Percentiles rank a stretch among this genome's conserved stretches.
phyloP scores from a whole-genome alignment of 2,888 invertebrate genomes.

The Coremacera marginata region DNA sequence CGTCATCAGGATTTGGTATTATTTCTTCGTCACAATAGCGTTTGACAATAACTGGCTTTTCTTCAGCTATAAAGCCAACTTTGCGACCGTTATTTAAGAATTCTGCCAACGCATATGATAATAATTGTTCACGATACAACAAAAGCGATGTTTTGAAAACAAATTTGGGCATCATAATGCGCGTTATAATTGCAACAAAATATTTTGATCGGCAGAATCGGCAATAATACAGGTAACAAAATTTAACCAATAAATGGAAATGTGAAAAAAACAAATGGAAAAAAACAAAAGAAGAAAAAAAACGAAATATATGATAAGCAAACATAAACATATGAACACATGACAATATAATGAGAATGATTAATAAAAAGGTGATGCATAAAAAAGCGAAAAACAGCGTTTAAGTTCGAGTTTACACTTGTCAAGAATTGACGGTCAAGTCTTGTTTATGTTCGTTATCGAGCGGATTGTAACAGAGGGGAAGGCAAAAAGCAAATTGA shows the following conservation, averaged over 20 bases:
- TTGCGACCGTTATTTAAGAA: not conserved
- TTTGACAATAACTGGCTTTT: slow-evolving; percentile 14
- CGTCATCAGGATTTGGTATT: slow-evolving; percentile 6
- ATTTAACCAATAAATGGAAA: not conserved
- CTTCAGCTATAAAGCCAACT: slow-evolving; percentile 11
- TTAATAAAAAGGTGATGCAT: no score
- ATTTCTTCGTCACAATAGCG: slow-evolving; percentile 12
- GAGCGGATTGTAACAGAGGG: no score
- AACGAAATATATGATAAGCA: no score
- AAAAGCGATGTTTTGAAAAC: not conserved
- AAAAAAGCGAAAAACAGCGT: no score
- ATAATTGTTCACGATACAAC: not conserved
- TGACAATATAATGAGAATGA: no score
- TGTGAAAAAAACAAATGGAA: not conserved
- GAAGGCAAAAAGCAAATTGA: no score
- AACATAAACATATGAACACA: no score
- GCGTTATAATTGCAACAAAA: not conserved
- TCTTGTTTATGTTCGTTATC: no score
- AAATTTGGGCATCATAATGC: not conserved
- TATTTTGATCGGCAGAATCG: not conserved
- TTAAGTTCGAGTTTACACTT: no score
- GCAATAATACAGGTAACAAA: not conserved
- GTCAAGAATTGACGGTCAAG: no score
- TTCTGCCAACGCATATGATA: not conserved
- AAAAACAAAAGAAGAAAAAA: not conserved